Base-by-base conservation (phyloP, 1,140 invertebrate species). In the Ceratina japonica region DNA sequence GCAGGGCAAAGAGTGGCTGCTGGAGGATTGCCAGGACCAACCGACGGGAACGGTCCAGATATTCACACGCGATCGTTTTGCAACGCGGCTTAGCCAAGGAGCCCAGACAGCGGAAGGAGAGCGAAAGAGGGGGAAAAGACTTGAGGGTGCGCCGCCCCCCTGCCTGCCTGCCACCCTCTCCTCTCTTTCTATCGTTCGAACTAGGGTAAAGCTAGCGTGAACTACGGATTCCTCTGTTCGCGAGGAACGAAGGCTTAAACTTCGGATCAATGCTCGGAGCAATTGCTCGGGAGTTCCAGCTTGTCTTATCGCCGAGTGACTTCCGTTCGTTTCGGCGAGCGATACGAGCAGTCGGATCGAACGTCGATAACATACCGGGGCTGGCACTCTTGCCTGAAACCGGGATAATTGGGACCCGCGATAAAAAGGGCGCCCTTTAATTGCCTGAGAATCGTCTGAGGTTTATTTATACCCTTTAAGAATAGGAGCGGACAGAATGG, bases 51-150 rank as follows among this genome's bases (percentile, higher is more conserved):
- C 77, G 82, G 70, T 86, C 68, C 77, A 78, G 84, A 85, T 86
- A 86, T 86, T 86, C 84, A 66, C 85, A 81, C 77, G 81, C 85
- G 84, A 86, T 83, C 77, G 74, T 86, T 86, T 80, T 51, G 81
- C 54, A 54, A 66, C 52, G 66, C 51, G 82, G 68, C 8, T 27
- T 44, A 70, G 44, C 58, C 24, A 15, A 49, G 22, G 70, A 18
- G 1, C 22, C 8, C 49, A 31, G 65, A 24, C 16, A 49, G 31
- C 18, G 22, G 4, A 4, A 10, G 16, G 27, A 51, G 37, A 44
- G 37, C 3, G 68, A 52, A 66, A 24, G 69, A 22, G 18, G 22
- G 58, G 20, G 12, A 3, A 3, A 18, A 2, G 37, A 24, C 24
- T 22, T 51, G 54, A 63, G 8, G n/a, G 24, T 75, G 52, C 58